Base-by-base conservation (phyloP, 2,797 vertebrate species). In the Lepus townsendii region DNA sequence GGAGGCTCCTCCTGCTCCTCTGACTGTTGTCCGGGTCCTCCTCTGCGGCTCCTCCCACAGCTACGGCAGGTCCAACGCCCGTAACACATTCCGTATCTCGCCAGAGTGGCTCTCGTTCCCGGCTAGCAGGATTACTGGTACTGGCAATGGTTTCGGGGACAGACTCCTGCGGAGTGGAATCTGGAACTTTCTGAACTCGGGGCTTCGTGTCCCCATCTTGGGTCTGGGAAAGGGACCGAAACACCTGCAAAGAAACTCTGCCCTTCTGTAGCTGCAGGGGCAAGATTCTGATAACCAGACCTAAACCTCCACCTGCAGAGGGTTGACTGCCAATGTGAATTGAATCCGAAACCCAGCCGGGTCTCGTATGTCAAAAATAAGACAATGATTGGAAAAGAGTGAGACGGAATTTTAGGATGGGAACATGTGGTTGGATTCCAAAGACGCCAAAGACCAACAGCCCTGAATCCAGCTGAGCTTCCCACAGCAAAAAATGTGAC, bases 231-330 rank as follows among this genome's bases (percentile, higher is more conserved):
- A 93, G 20, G 17, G 42, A 92, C 60, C 62, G 52, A 68, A 80
- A 83, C 19, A 8, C 3, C 35, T n/a, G 27, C 57, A 82, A 90
- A 85, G 47, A 83, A 83, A 35, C 50, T 26, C 38, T 85, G 75
- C 79, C 13, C n/a, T 72, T 38, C 19, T 57, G 1, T 16, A 32
- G 62, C 47, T 50, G 90, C 14, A 35, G 35, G 69, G 16, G 90
- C 62, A 93, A 90, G 78, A 77, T 76, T 93, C 63, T 92, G 57
- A 88, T 71, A 84, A 80, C 1, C 12, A 77, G 66, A 75, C 17
- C 12, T 65, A 63, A 63, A 17, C 57, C 57, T 57, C 12, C 38
- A 88, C 32, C 52, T 92, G 22, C 50, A 22, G 11, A 68, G n/a
- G 35, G 50, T 24, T 84, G 73, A 95, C 88, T 90, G 90, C 71